Evolutionary conservation across 1,140 invertebrate species (phyloP).

Genomic region (Pollicipes pollicipes): DNA sequence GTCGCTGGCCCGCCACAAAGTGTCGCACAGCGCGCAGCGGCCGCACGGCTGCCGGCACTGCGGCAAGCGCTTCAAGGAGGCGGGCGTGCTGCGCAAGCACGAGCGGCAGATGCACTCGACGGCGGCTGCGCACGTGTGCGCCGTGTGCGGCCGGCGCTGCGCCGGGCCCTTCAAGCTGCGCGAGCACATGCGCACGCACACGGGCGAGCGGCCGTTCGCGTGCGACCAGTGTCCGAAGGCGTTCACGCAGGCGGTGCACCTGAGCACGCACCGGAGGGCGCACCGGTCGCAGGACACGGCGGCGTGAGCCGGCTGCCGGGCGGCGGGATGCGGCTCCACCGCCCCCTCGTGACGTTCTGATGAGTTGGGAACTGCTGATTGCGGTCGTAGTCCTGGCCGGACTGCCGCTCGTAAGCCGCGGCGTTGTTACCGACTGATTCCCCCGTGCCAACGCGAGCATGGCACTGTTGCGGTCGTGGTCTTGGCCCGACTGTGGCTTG

Average conservation of each 20-base stretch:
- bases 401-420: too few relatives aligned
- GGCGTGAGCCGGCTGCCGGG: too few relatives aligned
- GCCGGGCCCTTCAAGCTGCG: constrained; percentile 22
- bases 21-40: constrained; percentile 12
- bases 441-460: too few relatives aligned
- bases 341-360: too few relatives aligned
- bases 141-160: constrained; percentile 23
- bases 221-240: constrained; percentile 28
- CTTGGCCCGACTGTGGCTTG: too few relatives aligned
- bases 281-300: neutral
- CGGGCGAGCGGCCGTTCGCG: constrained; percentile 33
- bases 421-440: too few relatives aligned
- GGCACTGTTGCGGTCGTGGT: too few relatives aligned
- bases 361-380: too few relatives aligned
- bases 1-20: constrained; percentile 14
- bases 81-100: constrained; percentile 12
- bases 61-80: constrained; percentile 14
- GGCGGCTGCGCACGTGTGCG: constrained; percentile 18
- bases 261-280: neutral
- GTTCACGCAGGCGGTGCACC: neutral
- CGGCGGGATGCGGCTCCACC: too few relatives aligned
- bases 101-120: neutral
- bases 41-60: constrained; percentile 14
- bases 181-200: constrained; percentile 23
- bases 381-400: too few relatives aligned